Percentiles rank a stretch among this genome's conserved stretches.
phyloP scores from a whole-genome alignment of 1,140 invertebrate species.

The Harpegnathos saltator region DNA sequence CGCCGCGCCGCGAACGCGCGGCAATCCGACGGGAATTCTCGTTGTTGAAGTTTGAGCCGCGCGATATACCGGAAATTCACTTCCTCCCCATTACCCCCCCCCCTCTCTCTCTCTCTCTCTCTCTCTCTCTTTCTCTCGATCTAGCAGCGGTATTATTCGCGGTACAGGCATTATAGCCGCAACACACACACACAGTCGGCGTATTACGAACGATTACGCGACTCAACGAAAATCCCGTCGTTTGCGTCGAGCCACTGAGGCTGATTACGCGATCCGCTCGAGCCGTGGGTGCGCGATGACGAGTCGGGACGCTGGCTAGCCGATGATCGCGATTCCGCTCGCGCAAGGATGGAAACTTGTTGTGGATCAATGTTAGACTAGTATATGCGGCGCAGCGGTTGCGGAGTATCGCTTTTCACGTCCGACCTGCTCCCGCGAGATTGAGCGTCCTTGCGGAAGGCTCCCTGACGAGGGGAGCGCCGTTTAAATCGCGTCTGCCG shows the following conservation, averaged over 20 bases:
- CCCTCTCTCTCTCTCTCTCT: too few species aligned
- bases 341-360: constrained; percentile 12
- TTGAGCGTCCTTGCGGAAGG: too few species aligned
- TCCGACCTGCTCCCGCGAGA: background rate
- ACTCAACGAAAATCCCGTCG: constrained; percentile 3
- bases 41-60: constrained; percentile 2
- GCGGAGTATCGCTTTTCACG: too few species aligned
- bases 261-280: constrained; percentile 14
- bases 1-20: too few species aligned
- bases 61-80: background rate
- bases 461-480: too few species aligned
- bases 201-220: constrained; percentile 38
- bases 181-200: background rate
- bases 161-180: background rate
- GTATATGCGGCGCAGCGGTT: too few species aligned
- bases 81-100: too few species aligned
- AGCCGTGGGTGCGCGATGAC: background rate
- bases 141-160: background rate
- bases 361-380: background rate
- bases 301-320: background rate
- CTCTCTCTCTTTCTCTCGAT: background rate
- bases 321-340: constrained; percentile 1
- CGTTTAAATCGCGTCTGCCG: too few species aligned
- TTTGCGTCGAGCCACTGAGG: background rate
- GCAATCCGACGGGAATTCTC: background rate